Evolutionary conservation across 2,797 vertebrate genomes (phyloP), one percentile per base, ranked within the genome.

Genomic region (Pseudocheirus occidentalis): DNA sequence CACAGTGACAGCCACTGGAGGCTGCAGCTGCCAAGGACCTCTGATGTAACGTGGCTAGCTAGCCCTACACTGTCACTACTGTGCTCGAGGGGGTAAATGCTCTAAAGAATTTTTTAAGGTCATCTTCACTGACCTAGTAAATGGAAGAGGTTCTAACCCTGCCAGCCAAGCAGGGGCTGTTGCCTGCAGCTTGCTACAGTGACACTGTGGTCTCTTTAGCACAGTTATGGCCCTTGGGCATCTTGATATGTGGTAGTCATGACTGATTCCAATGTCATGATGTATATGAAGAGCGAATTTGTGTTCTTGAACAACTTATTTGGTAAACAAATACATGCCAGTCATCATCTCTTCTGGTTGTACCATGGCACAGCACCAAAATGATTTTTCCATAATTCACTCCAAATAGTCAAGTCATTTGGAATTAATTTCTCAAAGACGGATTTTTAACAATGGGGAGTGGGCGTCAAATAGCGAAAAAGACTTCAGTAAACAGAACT

Each of bases 61-160:
- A 81, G 95, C 57, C 55, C 56, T 5, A 0, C 34, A 21, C 29
- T 94, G 52, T 90, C 57, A 1, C 46, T n/a, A 40, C n/a, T 91
- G 34, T 91, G 87, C 59, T 96, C 58, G 57, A 96, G 91, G 91
- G 92, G 95, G 91, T 0, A 90, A 91, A 2, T 58, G 52, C 0
- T 4, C 55, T 56, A 3, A 56, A 92, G 95, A 96, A 90, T 97
- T 93, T 92, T 59, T 50, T 16, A 94, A 92, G 91, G 59, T 96
- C 59, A 31, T 92, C 73, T 92, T 93, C 94, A 29, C 14, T 94
- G 94, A 97, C 95, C 94, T 95, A 92, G 10, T 94, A 94, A 91
- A 95, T 58, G 66, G 55, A 93, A 93, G 94, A 56, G 6, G n/a
- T 92, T 97, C 97, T 97, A 90, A 90, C 90, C 56, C 11, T 29